phyloP scores from a whole-genome alignment of 2,888 invertebrate genomes.

The Caenorhabditis auriculariae region DNA sequence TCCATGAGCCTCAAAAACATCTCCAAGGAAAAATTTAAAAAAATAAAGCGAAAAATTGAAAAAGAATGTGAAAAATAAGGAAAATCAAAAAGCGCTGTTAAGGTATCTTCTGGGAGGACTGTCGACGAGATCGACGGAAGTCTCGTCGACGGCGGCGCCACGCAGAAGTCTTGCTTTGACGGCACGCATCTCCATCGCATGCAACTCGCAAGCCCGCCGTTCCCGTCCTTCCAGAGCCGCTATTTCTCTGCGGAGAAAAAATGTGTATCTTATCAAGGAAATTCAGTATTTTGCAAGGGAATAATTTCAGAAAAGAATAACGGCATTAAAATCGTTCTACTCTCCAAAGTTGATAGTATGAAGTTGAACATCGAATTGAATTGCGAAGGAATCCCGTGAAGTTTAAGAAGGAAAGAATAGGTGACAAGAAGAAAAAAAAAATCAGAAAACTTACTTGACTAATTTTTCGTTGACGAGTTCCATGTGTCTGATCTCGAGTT shows the following conservation, averaged over 20 bases:
- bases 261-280: too few relatives aligned
- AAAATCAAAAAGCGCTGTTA: too few relatives aligned
- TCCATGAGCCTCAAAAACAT: too few relatives aligned
- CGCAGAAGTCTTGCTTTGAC: constrained; percentile 18
- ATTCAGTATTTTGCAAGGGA: background rate
- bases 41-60: too few relatives aligned
- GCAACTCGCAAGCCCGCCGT: constrained; percentile 14
- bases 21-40: too few relatives aligned
- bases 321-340: too few relatives aligned
- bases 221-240: constrained; percentile 16
- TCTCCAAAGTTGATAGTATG: too few relatives aligned
- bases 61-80: too few relatives aligned
- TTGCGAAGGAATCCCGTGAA: too few relatives aligned
- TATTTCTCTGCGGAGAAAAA: constrained; percentile 34
- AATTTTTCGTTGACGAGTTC: constrained; percentile 28
- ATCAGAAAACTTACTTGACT: constrained; percentile 9
- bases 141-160: constrained; percentile 25
- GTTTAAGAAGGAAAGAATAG: background rate
- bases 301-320: background rate
- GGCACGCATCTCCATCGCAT: constrained; percentile 19
- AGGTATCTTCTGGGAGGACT: too few relatives aligned
- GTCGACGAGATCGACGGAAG: constrained; percentile 19
- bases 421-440: background rate
- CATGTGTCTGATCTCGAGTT: constrained; percentile 17
- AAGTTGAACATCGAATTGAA: too few relatives aligned